A percentile compares a stretch with the other conserved stretches of the same genome.
Conservation (phyloP, 2,113 vertebrate species). For the human (Homo sapiens) region GRCh38 chrX:122339001-122339500, state of each 20-base stretch:
- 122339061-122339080: background rate
- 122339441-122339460: conserved; percentile 11
- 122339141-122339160: background rate
- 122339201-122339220: background rate
- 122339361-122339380: background rate
- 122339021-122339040: background rate
- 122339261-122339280: background rate
- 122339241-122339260: background rate
- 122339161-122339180: background rate
- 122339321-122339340: background rate
- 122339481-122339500: background rate
- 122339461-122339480: background rate
- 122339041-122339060: background rate
- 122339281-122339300: background rate
- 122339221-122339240: background rate
- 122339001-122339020: background rate
- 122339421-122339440: background rate
- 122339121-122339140: conserved; percentile 39
- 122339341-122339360: background rate
- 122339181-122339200: background rate
- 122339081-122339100: background rate
- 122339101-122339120: background rate
- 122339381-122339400: background rate
- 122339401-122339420: background rate
- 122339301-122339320: background rate